Base-by-base conservation (phyloP, 2,888 invertebrate genomes). In the Apamea epomidion region DNA sequence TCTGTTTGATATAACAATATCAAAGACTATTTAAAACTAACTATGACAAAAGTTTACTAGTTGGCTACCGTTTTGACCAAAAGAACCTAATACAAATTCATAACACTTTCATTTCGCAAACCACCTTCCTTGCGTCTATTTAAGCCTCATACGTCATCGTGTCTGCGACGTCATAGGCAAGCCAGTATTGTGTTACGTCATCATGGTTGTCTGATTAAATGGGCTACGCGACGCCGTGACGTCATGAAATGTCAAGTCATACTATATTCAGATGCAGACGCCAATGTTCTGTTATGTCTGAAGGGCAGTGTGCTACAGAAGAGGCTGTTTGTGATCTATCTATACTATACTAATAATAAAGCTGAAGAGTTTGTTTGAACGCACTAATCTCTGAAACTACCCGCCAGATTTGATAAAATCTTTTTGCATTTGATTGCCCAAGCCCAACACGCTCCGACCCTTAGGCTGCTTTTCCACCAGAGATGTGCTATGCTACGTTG, bases 171-270 rank as follows among this genome's bases (percentile, higher is more conserved):
- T 58, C 62, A 62, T n/a, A 12, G 54, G 18, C 29, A n/a, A 54
- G 29, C 25, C 45, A 45, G n/a, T 48, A 37, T 64, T 72, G 51
- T 45, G 7, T 48, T 14, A 82, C 78, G 83, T 72, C 62, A 68
- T 64, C 71, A 45, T 37, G 48, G 25, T 16, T 58, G 77, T 77
- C 71, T 42, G 14, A n/a, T 32, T 32, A 14, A 70, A 60, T 45
- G n/a, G 37, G 69, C 18, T 54, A 37, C 54, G 76, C 32, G 32
- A 76, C 32, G 32, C 8, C 32, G 32, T 32, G 64, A 64, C 62
- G 76, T 81, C 81, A 82, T 14, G 62, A 37, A 76, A 48, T 69
- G 62, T 64, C 76, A 37, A 70, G 82, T 64, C 62, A 58, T 74
- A 81, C 68, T 81, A 79, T 73, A 75, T 54, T 74, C 25, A 37